Base-by-base conservation (phyloP, 1,140 invertebrate genomes). In the Hyphantria cunea region DNA sequence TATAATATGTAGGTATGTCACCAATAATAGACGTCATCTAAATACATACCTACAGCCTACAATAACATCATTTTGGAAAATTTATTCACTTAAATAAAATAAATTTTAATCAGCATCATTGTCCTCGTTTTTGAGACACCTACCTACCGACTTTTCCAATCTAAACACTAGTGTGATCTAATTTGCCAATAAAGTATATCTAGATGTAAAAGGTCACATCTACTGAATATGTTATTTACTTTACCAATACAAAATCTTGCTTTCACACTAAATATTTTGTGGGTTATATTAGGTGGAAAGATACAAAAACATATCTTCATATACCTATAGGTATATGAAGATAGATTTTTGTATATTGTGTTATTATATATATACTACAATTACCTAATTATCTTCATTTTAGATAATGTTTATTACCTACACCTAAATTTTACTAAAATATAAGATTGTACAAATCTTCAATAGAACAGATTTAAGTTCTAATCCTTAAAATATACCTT, bases 141-240 rank as follows among this genome's bases (percentile, higher is more conserved):
- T n/a, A n/a, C n/a, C n/a, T 44, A 7, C n/a, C 34, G 3, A 37
- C 34, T 37, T 11, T 10, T 7, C 2, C 0, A 37, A 7, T 37
- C 17, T 5, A 25, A 1, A 25, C 12, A 25, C n/a, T 45, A 44
- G 52, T 25, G 52, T 25, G 9, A 54, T 32, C n/a, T 13, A 53
- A 41, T 31, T 12, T 12, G 0, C 42, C 33, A 12, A 52, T 39
- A 49, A 15, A 39, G 37, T 13, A 39, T 25, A 34, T 5, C 48
- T 48, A 33, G n/a, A 58, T 48, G 55, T 58, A 58, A 58, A 12
- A 58, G 55, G 55, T 58, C 55, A 58, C 48, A n/a, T 34, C 44
- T 56, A 34, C 45, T 56, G 53, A 56, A 56, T 42, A 47, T 56
- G 53, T 31, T 56, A 25, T 25, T 25, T 25, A 25, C 17, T 25